Evolutionary conservation across 2,797 vertebrate species (phyloP), one percentile per base, ranked within the genome.

Genomic region (Antrozous pallidus): DNA sequence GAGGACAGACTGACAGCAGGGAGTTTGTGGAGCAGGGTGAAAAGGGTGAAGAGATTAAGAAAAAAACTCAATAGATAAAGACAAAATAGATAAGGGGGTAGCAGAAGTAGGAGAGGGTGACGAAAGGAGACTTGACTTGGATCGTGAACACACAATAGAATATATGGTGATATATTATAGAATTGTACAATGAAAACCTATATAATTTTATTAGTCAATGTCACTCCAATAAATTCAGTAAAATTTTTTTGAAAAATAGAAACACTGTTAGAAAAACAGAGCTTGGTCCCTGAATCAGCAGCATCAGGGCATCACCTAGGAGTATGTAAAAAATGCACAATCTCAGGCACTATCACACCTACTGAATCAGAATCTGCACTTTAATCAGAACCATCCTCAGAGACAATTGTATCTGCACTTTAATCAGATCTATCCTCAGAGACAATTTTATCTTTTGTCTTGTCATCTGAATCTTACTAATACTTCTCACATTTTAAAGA

Each of bases 321-420:
- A 70, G 6, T 63, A 74, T 51, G 22, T 36, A 45, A 93, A 58
- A 84, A 94, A 92, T 49, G 49, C 24, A 87, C n/a, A 18, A 33
- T 67, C 63, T 67, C 63, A 36, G 63, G 63, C 63, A 67, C 6
- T 33, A 20, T 31, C 63, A 36, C n/a, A 10, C 38, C 65, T 40
- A 40, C 47, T 51, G 31, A 56, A 5, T 58, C 70, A 67, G 28
- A 74, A 87, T 75, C 58, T 89, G 54, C n/a, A 18, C 84, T 90
- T 88, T 88, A 69, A 86, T 63, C 82, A 95, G 80, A 67, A 56
- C 14, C 38, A 20, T 47, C 80, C 85, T 86, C 56, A 63, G 85
- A 63, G 33, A 69, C 42, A 71, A 51, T 0, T 36, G 33, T 5
- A 3, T 63, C 47, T 94, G 49, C 49, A 51, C 49, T 51, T 89